Percentiles rank a stretch among this genome's conserved stretches.
phyloP scores from a whole-genome alignment of 2,797 vertebrate genomes.

The Sebastes elongatus region DNA sequence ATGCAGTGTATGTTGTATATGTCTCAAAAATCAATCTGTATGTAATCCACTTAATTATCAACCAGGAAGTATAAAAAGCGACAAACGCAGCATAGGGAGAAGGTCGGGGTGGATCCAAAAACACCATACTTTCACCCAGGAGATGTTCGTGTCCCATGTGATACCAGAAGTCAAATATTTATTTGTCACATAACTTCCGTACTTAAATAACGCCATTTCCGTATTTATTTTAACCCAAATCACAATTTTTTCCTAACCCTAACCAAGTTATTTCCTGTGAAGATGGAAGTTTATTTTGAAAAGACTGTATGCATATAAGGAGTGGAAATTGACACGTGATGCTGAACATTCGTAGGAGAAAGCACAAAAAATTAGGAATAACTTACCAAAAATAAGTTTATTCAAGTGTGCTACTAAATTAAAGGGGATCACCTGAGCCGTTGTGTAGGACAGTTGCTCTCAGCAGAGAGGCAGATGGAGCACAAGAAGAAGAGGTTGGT shows the following conservation, averaged over 20 bases:
- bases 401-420: no score
- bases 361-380: no score
- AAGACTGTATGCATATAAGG: not conserved
- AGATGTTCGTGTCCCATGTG: not conserved
- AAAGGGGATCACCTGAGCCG: not conserved
- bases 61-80: no score
- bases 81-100: no score
- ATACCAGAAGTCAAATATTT: not conserved
- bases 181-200: not conserved
- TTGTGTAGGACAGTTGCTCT: not conserved
- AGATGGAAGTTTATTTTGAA: not conserved
- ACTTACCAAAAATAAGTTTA: no score
- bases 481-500: constrained; percentile 4
- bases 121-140: not conserved
- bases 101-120: no score
- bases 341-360: no score
- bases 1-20: not conserved
- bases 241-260: not conserved
- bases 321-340: not conserved
- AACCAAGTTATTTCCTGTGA: not conserved
- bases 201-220: not conserved
- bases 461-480: constrained; percentile 29
- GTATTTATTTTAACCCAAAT: not conserved
- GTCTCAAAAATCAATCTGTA: no score
- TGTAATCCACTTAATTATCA: no score